phyloP scores from a whole-genome alignment of 2,888 invertebrate genomes.

The Drosophila lutescens region DNA sequence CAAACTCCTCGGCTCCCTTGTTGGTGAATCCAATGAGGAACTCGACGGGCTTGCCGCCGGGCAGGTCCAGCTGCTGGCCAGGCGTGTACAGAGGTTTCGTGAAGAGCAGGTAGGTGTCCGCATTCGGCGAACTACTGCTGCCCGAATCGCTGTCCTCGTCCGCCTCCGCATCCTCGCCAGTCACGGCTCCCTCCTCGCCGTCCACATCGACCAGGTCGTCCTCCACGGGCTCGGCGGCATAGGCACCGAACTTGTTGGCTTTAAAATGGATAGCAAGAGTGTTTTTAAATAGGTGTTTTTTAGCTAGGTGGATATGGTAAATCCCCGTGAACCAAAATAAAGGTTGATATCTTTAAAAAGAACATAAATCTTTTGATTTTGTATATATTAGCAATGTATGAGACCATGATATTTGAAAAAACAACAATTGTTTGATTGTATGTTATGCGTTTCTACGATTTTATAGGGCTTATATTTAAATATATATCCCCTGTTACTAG shows the following conservation, averaged over 20 bases:
- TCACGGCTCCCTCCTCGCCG: conserved; percentile 81
- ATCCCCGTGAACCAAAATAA: no score
- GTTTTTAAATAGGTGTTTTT: no score
- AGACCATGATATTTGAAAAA: no score
- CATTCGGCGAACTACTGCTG: conserved; percentile 91
- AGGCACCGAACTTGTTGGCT: conserved; percentile 86
- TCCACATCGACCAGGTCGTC: conserved; percentile 87
- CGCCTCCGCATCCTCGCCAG: conserved; percentile 86
- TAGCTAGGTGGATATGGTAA: neutral
- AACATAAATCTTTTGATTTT: no score
- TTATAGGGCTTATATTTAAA: no score
- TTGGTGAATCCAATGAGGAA: conserved; percentile 98
- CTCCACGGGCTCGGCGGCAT: conserved; percentile 85
- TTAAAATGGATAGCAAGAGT: conserved; percentile 19
- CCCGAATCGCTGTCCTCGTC: conserved; percentile 85
- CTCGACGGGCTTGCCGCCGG: conserved; percentile 95
- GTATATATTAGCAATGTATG: no score
- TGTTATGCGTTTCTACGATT: no score
- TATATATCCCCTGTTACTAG: no score
- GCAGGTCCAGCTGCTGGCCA: conserved; percentile 88
- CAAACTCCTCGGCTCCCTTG: conserved; percentile 95
- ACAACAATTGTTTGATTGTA: no score
- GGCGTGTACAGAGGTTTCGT: conserved; percentile 89
- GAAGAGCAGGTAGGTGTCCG: conserved; percentile 95
- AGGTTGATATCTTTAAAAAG: no score